Base-by-base conservation (phyloP, 1,140 invertebrate species). In the Caerostris extrusa region DNA sequence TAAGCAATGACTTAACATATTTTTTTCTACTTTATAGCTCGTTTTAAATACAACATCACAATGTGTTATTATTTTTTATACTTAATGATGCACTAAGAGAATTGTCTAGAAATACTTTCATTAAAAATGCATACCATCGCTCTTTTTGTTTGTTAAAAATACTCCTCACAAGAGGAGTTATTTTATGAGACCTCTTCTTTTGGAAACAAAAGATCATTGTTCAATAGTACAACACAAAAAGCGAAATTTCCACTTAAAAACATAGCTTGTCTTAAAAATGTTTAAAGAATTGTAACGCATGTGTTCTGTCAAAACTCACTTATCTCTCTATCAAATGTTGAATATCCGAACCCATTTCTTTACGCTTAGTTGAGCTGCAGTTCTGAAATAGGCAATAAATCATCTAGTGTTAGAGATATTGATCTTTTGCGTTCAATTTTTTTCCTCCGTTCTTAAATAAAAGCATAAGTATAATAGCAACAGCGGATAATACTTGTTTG, bases 391-490 rank as follows among this genome's bases (percentile, higher is more conserved):
- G 17, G 71, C 69, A 69, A 91, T 91, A 91, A 91, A 91, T 91
- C 89, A 91, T 91, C 69, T 91, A 81, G 89, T 56, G 64, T 82
- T 91, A 91, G 71, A 91, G 89, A 81, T 91, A 91, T 91, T 53
- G 89, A 91, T 81, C 71, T 91, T 12, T 14, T 12, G 10, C 34
- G 69, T 10, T 91, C 14, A 69, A 69, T 90, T 90, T 77, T 91
- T 91, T 81, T 19, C 6, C 34, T 55, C 2, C 7, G 19, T 81
- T 69, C 56, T 34, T 91, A 69, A 71, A 90, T 69, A 90, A 69
- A 50, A 77, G 64, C 88, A 69, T 71, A 71, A 90, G 88, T 55
- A 87, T 87, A 87, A 87, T 87, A 64, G 85, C 85, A 87, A 87
- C 85, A 87, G 60, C 58, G 57, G 19, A 57, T 61, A 64, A 61